These are phyloP conservation scores for Neodiprion virginianus DNA, from an alignment of 1,140 invertebrate species.

Conservation along the genomic window DNA sequence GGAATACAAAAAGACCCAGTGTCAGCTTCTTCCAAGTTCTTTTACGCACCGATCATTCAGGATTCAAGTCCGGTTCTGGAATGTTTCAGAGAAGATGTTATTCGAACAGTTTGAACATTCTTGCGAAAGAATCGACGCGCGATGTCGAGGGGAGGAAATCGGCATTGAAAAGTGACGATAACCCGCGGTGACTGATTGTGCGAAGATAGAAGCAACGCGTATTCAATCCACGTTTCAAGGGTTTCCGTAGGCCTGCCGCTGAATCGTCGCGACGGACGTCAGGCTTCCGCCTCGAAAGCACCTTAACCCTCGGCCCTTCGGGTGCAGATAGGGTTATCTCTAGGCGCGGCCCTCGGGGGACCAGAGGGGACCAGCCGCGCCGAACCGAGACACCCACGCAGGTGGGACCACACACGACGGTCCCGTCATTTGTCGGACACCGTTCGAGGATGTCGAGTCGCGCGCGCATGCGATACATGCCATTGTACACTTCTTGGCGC, in stretches of 20 bases:
- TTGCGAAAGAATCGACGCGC: too few species aligned
- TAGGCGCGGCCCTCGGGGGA: constrained; percentile 20
- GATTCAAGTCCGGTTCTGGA: too few species aligned
- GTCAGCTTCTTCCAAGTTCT: too few species aligned
- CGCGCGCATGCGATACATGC: constrained; percentile 45
- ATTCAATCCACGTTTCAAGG: constrained; percentile 20
- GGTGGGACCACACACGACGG: constrained; percentile 59
- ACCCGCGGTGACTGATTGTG: background rate
- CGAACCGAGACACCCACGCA: constrained; percentile 51
- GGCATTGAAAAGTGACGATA: too few species aligned
- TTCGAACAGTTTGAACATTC: too few species aligned
- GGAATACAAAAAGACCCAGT: too few species aligned
- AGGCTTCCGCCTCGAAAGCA: too few species aligned
- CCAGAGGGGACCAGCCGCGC: constrained; percentile 3
- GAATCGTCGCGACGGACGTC: constrained; percentile 9
- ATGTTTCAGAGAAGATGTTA: too few species aligned
- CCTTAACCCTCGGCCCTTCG: too few species aligned
- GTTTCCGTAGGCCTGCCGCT: background rate
- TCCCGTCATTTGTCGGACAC: constrained; percentile 60
- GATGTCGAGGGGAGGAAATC: too few species aligned
- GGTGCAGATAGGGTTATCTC: constrained; percentile 17
- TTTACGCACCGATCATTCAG: too few species aligned
- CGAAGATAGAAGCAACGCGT: constrained; percentile 1
- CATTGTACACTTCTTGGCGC: constrained; percentile 51
- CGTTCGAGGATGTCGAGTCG: constrained; percentile 52